A percentile compares a stretch with the other conserved stretches of the same genome.
Conservation (phyloP, 1,140 invertebrate genomes). For the Cheumatopsyche charites region DNA sequence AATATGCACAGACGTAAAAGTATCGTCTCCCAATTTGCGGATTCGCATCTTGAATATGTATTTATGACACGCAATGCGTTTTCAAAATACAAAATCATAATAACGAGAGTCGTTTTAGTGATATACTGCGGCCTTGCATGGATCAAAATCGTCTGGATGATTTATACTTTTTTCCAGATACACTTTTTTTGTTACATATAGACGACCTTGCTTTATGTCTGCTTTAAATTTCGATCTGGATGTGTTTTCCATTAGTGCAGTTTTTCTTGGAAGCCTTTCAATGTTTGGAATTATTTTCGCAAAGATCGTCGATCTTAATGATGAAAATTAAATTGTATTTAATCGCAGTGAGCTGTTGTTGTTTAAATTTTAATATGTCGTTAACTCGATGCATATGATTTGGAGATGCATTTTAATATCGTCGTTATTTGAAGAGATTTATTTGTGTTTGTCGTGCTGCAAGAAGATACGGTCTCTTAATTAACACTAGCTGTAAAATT, state of each 20-base stretch:
- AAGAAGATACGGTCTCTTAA: constrained; percentile 25
- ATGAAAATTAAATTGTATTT: no score
- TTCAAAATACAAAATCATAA: constrained; percentile 17
- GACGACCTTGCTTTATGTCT: no score
- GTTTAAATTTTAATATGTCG: no score
- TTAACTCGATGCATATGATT: not conserved
- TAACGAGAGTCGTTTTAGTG: not conserved
- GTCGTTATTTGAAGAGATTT: constrained; percentile 11
- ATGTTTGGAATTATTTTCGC: not conserved
- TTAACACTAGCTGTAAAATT: constrained; percentile 27
- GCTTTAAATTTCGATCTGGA: no score
- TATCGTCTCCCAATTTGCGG: constrained; percentile 1
- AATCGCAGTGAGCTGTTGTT: no score
- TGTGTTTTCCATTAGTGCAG: no score
- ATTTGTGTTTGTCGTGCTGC: constrained; percentile 26
- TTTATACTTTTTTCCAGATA: no score
- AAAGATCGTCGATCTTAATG: no score
- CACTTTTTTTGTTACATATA: no score
- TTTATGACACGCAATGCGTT: not conserved
- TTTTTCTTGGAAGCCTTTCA: not conserved
- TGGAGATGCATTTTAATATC: not conserved
- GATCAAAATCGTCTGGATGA: not conserved
- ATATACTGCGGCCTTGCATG: not conserved
- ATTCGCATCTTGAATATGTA: not conserved
- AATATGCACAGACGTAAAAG: constrained; percentile 9